These are phyloP conservation scores for Ranitomeya variabilis DNA, from an alignment of 2,113 vertebrate species.

Conservation along the genomic window DNA sequence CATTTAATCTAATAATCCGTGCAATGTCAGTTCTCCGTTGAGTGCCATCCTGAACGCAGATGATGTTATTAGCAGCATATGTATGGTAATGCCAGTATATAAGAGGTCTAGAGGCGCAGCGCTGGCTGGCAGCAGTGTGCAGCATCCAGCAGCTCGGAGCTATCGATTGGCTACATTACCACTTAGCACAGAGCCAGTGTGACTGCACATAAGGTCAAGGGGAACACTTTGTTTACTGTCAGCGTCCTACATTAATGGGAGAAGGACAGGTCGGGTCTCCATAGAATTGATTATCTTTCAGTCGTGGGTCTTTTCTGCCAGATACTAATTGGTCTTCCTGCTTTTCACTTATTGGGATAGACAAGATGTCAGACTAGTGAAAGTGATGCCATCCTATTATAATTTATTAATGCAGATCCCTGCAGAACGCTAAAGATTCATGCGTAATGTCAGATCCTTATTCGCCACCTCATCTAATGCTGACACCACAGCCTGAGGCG, in stretches of 20 bases:
- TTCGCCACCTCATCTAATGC: background rate
- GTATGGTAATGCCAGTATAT: background rate
- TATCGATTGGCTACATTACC: slow-evolving; percentile 54
- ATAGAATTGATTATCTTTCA: slow-evolving; percentile 55
- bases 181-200: slow-evolving; percentile 52
- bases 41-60: background rate
- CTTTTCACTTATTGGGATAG: slow-evolving; percentile 50
- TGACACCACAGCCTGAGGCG: background rate
- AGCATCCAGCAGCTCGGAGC: slow-evolving; percentile 6
- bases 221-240: slow-evolving; percentile 52
- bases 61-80: background rate
- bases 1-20: background rate
- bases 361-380: slow-evolving; percentile 54
- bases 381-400: slow-evolving; percentile 62
- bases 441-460: slow-evolving; percentile 13
- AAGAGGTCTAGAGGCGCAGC: background rate
- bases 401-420: slow-evolving; percentile 73
- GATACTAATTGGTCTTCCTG: slow-evolving; percentile 53
- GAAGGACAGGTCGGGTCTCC: slow-evolving; percentile 55
- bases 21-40: background rate
- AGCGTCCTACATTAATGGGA: slow-evolving; percentile 51
- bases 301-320: slow-evolving; percentile 45
- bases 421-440: slow-evolving; percentile 59
- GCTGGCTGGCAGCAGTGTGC: background rate
- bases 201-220: slow-evolving; percentile 56